These are phyloP conservation scores for Brachyistius frenatus DNA, from an alignment of 2,113 vertebrate species.

Conservation along the genomic window DNA sequence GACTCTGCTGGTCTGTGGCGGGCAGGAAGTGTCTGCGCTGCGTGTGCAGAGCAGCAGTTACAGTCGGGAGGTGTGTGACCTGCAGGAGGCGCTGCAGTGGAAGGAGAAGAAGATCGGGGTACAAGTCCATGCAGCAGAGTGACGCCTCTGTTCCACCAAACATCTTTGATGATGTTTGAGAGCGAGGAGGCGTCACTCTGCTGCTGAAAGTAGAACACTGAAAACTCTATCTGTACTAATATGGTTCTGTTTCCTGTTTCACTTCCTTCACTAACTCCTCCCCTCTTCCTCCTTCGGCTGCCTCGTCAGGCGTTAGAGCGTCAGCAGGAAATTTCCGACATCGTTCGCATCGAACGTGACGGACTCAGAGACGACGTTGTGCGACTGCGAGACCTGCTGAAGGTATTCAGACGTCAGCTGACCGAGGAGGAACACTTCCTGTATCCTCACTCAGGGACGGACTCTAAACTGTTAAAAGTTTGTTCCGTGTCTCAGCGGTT, in stretches of 20 bases:
- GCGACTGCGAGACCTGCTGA: slow-evolving; percentile 87
- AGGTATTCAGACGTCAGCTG: slow-evolving; percentile 84
- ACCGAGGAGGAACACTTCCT: not conserved
- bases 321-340: slow-evolving; percentile 94
- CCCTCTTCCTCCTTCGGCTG: slow-evolving; percentile 11
- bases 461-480: too few species aligned
- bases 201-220: too few species aligned
- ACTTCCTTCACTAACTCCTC: slow-evolving; percentile 23
- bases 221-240: not conserved
- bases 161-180: too few species aligned
- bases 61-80: slow-evolving; percentile 91
- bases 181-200: too few species aligned
- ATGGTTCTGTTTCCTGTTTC: not conserved
- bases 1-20: not conserved
- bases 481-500: too few species aligned
- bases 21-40: slow-evolving; percentile 90
- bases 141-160: too few species aligned
- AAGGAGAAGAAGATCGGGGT: slow-evolving; percentile 97
- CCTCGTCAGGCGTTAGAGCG: slow-evolving; percentile 91
- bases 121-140: slow-evolving; percentile 17
- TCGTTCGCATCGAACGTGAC: slow-evolving; percentile 90
- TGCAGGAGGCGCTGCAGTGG: slow-evolving; percentile 96
- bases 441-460: too few species aligned
- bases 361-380: slow-evolving; percentile 90
- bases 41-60: slow-evolving; percentile 87